A percentile compares a stretch with the other conserved stretches of the same genome.
phyloP scores from a whole-genome alignment of 2,888 invertebrate species.

The Philereme transversata region DNA sequence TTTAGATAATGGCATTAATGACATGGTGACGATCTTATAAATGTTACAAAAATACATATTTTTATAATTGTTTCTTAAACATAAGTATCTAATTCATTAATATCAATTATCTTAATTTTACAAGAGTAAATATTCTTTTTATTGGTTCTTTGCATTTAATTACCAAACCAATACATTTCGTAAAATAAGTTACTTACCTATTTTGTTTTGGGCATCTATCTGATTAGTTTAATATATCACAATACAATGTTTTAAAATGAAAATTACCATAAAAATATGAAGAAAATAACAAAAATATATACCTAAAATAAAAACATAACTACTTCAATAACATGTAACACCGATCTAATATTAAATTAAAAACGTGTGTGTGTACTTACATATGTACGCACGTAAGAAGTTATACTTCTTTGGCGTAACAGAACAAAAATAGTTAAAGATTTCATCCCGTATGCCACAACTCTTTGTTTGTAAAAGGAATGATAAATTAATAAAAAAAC shows the following conservation, averaged over 20 bases:
- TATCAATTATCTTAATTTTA: background rate
- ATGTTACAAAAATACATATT: slow-evolving; percentile 24
- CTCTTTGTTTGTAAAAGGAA: too few species aligned
- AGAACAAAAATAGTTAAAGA: too few species aligned
- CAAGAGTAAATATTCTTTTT: background rate
- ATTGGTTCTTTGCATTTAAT: too few species aligned
- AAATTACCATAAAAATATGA: background rate
- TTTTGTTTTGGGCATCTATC: background rate
- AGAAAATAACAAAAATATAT: background rate
- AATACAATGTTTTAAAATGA: slow-evolving; percentile 1
- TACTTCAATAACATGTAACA: background rate
- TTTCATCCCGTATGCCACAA: too few species aligned
- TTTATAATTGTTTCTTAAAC: slow-evolving; percentile 7
- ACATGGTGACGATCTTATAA: slow-evolving; percentile 12
- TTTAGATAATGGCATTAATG: background rate
- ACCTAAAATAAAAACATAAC: background rate
- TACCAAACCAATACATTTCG: too few species aligned
- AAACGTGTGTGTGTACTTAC: background rate
- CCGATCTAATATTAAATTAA: background rate
- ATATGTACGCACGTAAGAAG: too few species aligned
- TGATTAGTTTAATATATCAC: background rate
- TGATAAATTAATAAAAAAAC: background rate
- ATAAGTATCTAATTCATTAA: background rate
- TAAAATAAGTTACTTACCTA: too few species aligned
- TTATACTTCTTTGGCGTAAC: too few species aligned